Evolutionary conservation across 2,797 vertebrate species (phyloP), one percentile per base, ranked within the genome.

Genomic region (Arnoldichthys spilopterus): DNA sequence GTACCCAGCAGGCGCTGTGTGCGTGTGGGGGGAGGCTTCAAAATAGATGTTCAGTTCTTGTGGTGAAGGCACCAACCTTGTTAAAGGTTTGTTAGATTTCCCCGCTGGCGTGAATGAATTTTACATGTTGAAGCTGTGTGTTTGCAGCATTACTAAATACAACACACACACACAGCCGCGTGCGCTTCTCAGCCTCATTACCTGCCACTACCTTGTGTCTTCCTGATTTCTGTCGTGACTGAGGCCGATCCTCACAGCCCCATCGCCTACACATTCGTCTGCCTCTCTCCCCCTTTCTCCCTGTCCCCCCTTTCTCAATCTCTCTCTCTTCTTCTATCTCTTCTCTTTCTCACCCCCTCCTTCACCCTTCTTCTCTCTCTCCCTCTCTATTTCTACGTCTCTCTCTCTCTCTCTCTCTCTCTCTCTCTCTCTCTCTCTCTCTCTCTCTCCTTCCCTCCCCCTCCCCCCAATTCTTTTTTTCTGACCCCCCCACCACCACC

Each of bases 201-300:
- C 85, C 85, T 82, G 77, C 74, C 83, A 7, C 71, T 80, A 47
- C 62, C 66, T 78, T 51, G 63, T 73, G 47, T 84, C 76, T 81
- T 78, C 64, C 77, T 74, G 77, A 83, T 80, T 85, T 83, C 85
- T 79, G 82, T 86, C 82, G 85, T 85, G 85, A 86, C 85, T 86
- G 79, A 83, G 75, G 77, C 81, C 81, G 69, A 67, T 85, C 75
- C 78, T 83, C 77, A 81, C 73, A 85, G 74, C 76, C 79, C 75
- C 76, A 62, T 80, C 85, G 69, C 85, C 83, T 71, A 85, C 85
- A 80, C 82, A 80, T 40, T 58, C 61, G 59, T 69, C 80, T 37
- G 47, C 63, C 67, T 67, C 77, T 73, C 71, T 75, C 59, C 68
- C 73, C 32, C 56, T 54, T 67, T 45, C 9, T 13, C 9, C 71